phyloP scores from a whole-genome alignment of 2,888 invertebrate species.

The Sycophila texana region DNA sequence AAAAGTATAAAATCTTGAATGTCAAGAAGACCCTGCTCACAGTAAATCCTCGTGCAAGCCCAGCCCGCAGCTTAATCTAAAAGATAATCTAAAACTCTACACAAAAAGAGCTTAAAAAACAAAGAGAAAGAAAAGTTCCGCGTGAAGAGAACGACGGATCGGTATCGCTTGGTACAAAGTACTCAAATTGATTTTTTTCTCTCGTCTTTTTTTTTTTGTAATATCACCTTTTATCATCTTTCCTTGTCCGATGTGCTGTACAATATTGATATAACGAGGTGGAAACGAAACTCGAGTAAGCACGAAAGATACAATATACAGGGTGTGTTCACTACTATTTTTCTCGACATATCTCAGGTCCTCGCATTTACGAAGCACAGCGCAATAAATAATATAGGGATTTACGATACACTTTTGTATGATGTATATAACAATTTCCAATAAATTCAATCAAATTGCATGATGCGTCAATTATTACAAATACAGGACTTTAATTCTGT shows the following conservation, averaged over 20 bases:
- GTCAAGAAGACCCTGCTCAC: conserved; percentile 45
- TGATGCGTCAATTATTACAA: conserved; percentile 21
- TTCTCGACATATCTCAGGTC: conserved; percentile 9
- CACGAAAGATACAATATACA: conserved; percentile 47
- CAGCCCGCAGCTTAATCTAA: conserved; percentile 55
- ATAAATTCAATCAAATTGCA: conserved; percentile 37
- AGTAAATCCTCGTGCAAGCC: conserved; percentile 57
- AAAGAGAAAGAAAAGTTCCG: conserved; percentile 24
- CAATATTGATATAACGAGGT: conserved; percentile 34
- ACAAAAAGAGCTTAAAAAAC: conserved; percentile 26
- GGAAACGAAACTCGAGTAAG: conserved; percentile 43
- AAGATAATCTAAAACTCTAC: conserved; percentile 30
- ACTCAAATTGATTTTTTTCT: conserved; percentile 21
- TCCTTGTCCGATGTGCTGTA: conserved; percentile 39
- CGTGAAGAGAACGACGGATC: conserved; percentile 45
- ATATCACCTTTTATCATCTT: conserved; percentile 51
- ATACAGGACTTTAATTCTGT: conserved; percentile 1
- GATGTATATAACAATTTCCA: conserved; percentile 39
- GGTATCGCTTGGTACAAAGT: conserved; percentile 44
- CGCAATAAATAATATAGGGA: conserved; percentile 41
- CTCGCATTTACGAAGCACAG: conserved; percentile 32
- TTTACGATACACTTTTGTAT: conserved; percentile 27
- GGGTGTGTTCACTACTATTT: conserved; percentile 15
- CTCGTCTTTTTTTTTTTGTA: conserved; percentile 45
- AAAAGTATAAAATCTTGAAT: conserved; percentile 51